Evolutionary conservation across 1,140 invertebrate species (phyloP).

Genomic region (Hyphantria cunea): DNA sequence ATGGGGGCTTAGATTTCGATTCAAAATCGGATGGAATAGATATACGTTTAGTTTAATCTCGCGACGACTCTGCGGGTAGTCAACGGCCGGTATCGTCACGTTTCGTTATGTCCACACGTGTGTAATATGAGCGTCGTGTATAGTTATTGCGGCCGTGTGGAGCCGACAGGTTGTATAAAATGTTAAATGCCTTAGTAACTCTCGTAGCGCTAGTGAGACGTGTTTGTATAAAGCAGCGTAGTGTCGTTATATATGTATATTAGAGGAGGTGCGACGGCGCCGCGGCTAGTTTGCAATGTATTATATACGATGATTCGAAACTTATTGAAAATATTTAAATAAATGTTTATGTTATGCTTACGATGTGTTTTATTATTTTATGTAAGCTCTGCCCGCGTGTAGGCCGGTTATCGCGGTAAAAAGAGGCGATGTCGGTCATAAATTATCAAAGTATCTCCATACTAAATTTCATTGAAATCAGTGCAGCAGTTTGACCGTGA

Average conservation of each 20-base stretch:
- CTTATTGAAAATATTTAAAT: constrained; percentile 70
- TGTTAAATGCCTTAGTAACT: constrained; percentile 39
- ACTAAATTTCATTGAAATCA: no score
- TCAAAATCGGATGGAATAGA: background rate
- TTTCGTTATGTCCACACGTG: background rate
- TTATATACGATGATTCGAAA: constrained; percentile 62
- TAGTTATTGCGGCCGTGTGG: constrained; percentile 8
- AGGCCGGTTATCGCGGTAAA: no score
- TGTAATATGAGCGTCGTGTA: constrained; percentile 4
- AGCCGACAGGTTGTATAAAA: constrained; percentile 33
- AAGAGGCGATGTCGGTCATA: no score
- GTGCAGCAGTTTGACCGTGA: no score
- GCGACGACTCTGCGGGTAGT: background rate
- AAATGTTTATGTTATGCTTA: constrained; percentile 77
- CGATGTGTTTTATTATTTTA: constrained; percentile 43
- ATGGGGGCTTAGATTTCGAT: background rate
- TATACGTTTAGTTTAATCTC: background rate
- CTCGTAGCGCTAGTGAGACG: background rate
- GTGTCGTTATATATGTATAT: constrained; percentile 55
- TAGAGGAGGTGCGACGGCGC: constrained; percentile 39
- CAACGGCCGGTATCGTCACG: background rate
- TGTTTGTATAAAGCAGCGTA: constrained; percentile 19
- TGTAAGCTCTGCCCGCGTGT: no score
- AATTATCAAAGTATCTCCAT: no score
- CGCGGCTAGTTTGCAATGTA: constrained; percentile 47